Conservation (phyloP, 2,797 vertebrate species). For the Gastrophryne carolinensis region DNA sequence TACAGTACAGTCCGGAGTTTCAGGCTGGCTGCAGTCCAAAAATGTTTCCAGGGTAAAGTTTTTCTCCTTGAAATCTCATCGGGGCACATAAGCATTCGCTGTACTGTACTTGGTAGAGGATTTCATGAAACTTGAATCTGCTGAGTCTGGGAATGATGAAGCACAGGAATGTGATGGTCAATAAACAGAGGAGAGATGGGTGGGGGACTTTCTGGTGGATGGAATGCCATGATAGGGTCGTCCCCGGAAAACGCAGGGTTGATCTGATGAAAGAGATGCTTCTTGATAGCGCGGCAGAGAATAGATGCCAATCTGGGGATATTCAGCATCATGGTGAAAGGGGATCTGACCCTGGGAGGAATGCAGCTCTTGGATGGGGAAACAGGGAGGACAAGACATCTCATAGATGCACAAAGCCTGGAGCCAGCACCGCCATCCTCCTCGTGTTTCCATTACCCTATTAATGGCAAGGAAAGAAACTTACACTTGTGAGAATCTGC, state of each 20-base stretch:
- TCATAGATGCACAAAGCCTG: slow-evolving; percentile 23
- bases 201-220: not conserved
- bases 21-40: too few species aligned
- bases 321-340: slow-evolving; percentile 35
- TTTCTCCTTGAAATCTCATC: too few species aligned
- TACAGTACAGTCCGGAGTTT: too few species aligned
- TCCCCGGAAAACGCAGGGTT: not conserved
- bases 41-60: too few species aligned
- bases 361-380: slow-evolving; percentile 42
- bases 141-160: not conserved
- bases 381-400: slow-evolving; percentile 35
- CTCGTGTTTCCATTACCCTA: slow-evolving; percentile 26
- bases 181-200: slow-evolving; percentile 3
- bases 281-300: not conserved
- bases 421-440: not conserved
- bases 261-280: slow-evolving; percentile 14
- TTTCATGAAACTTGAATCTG: not conserved
- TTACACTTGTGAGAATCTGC: slow-evolving; percentile 41
- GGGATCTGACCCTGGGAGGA: slow-evolving; percentile 7
- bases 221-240: slow-evolving; percentile 27
- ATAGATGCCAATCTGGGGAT: slow-evolving; percentile 2
- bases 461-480: slow-evolving; percentile 25
- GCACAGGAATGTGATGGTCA: slow-evolving; percentile 1
- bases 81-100: too few species aligned
- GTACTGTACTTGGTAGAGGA: not conserved